These are phyloP conservation scores for Silurus glanis DNA, from an alignment of 2,113 vertebrate species.

Conservation along the genomic window DNA sequence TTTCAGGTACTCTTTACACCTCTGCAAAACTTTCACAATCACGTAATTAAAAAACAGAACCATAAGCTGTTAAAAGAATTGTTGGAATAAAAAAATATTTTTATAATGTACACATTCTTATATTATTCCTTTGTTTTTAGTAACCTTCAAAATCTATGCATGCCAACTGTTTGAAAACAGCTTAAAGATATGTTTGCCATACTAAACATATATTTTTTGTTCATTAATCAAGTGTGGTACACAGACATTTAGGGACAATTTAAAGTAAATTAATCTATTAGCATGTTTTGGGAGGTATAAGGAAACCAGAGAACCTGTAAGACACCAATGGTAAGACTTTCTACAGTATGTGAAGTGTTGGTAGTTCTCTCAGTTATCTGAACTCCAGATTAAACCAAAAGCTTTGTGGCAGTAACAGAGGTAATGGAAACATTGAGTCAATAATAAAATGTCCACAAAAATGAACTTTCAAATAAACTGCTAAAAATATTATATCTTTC, in stretches of 20 bases:
- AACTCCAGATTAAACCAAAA: background rate
- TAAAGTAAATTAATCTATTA: background rate
- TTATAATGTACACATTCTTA: background rate
- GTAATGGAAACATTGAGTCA: background rate
- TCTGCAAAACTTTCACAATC: background rate
- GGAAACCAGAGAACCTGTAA: background rate
- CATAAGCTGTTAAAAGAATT: conserved; percentile 2
- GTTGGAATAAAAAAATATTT: background rate
- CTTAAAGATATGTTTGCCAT: background rate
- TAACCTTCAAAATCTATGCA: background rate
- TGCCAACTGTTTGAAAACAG: background rate
- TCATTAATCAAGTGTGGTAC: background rate
- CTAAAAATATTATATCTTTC: conserved; percentile 12
- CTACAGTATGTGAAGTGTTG: too few species aligned
- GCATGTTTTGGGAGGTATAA: background rate
- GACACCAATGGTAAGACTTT: background rate
- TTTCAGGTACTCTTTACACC: too few species aligned
- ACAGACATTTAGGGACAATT: background rate
- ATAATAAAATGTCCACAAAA: background rate
- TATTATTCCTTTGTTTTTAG: background rate
- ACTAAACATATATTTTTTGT: background rate
- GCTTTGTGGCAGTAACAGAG: background rate
- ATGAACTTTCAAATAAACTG: background rate
- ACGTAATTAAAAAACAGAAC: conserved; percentile 1
- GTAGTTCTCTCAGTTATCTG: background rate